Percentiles rank a stretch among this genome's conserved stretches.
phyloP scores from a whole-genome alignment of 2,797 vertebrate genomes.

The Hipposideros larvatus region DNA sequence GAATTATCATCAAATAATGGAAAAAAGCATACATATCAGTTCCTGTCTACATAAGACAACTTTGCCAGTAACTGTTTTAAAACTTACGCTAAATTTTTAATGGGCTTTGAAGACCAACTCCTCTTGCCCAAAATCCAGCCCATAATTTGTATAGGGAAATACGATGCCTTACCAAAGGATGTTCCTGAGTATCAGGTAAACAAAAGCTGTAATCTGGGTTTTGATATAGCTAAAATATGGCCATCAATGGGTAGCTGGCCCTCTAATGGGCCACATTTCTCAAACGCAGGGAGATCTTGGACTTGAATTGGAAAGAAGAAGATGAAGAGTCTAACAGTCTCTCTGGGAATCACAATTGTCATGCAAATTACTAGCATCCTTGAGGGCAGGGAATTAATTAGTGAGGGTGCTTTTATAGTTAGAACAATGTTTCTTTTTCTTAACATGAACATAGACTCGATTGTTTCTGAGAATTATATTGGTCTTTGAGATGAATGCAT shows the following conservation, averaged over 20 bases:
- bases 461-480: neutral
- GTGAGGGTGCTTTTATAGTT: neutral
- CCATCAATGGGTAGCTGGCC: neutral
- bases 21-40: neutral
- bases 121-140: neutral
- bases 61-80: neutral
- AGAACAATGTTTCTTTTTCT: neutral
- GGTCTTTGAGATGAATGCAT: neutral
- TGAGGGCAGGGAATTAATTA: neutral
- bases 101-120: neutral
- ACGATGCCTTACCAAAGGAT: neutral
- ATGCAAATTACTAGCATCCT: neutral
- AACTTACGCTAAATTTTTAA: neutral
- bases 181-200: neutral
- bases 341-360: neutral
- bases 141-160: neutral
- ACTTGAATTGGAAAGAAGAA: neutral
- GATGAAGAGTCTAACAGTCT: neutral
- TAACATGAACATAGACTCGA: neutral
- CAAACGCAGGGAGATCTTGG: neutral
- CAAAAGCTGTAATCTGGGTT: neutral
- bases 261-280: neutral
- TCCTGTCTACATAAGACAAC: neutral
- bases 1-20: neutral
- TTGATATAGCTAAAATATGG: neutral